Evolutionary conservation across 2,888 invertebrate species (phyloP).

Genomic region (Drosophila pseudotakahashii): DNA sequence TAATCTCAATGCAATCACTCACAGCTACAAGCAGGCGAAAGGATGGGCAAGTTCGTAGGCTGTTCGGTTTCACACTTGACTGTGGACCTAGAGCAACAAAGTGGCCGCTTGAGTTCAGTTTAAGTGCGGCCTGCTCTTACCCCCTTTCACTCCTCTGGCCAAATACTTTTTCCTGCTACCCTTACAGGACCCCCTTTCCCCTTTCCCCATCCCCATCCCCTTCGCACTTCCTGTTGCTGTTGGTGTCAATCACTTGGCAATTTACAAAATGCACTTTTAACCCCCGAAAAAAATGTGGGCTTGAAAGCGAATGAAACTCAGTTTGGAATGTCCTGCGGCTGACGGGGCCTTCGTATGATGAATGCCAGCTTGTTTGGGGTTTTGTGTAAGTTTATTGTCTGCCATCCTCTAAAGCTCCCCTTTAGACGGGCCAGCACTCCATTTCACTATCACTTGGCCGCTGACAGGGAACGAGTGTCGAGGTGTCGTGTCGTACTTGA

Average conservation of each 20-base stretch:
- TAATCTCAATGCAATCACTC: conserved; percentile 80
- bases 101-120: conserved; percentile 68
- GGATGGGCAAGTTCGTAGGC: conserved; percentile 25
- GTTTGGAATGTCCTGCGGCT: conserved; percentile 35
- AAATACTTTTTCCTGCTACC: conserved; percentile 5
- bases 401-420: conserved; percentile 3
- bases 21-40: conserved; percentile 55
- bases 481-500: conserved; percentile 47
- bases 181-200: background rate
- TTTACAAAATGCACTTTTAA: conserved; percentile 74
- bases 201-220: background rate
- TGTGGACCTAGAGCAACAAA: conserved; percentile 53
- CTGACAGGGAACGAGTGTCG: conserved; percentile 64
- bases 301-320: conserved; percentile 35
- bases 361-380: conserved; percentile 48
- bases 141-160: background rate
- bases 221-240: conserved; percentile 25
- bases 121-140: conserved; percentile 72
- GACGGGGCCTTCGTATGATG: conserved; percentile 56
- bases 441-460: conserved; percentile 75
- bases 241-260: conserved; percentile 79
- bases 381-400: conserved; percentile 66
- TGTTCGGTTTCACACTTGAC: conserved; percentile 43
- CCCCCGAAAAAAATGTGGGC: conserved; percentile 32
- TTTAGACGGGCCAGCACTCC: conserved; percentile 36